A percentile compares a stretch with the other conserved stretches of the same genome.
Conservation (phyloP, 1,140 invertebrate genomes). For the Charaxes varanes region DNA sequence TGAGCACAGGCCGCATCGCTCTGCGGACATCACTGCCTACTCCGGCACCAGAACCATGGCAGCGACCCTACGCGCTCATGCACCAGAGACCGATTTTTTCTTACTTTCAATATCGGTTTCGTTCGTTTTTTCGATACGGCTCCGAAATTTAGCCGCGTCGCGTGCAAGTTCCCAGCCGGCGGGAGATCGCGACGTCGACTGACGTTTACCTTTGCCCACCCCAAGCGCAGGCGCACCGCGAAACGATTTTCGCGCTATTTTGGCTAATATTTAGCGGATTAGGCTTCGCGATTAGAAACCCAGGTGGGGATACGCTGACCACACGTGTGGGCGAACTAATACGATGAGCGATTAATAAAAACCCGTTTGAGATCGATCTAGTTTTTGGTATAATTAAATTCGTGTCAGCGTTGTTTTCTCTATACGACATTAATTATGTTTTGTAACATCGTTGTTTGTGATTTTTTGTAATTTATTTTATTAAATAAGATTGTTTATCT, state of each 20-base stretch:
- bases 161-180: slow-evolving; percentile 56
- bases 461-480: slow-evolving; percentile 4
- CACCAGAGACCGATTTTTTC: slow-evolving; percentile 5
- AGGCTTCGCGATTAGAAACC: slow-evolving; percentile 60
- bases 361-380: slow-evolving; percentile 16
- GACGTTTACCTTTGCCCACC: slow-evolving; percentile 59
- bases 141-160: slow-evolving; percentile 55
- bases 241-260: slow-evolving; percentile 72
- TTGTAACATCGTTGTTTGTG: not conserved
- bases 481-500: too few species aligned
- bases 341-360: slow-evolving; percentile 15
- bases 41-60: slow-evolving; percentile 29
- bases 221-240: slow-evolving; percentile 57
- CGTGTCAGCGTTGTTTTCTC: slow-evolving; percentile 10
- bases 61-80: slow-evolving; percentile 12
- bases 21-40: slow-evolving; percentile 66
- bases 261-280: slow-evolving; percentile 69
- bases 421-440: slow-evolving; percentile 6
- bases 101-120: slow-evolving; percentile 15
- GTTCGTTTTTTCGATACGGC: slow-evolving; percentile 28
- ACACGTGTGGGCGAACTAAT: slow-evolving; percentile 37
- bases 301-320: slow-evolving; percentile 42
- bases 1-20: slow-evolving; percentile 78
- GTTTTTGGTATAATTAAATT: slow-evolving; percentile 29
- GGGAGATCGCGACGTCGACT: slow-evolving; percentile 60